Conservation (phyloP, 1,140 invertebrate species). For the Drosophila mayri region DNA sequence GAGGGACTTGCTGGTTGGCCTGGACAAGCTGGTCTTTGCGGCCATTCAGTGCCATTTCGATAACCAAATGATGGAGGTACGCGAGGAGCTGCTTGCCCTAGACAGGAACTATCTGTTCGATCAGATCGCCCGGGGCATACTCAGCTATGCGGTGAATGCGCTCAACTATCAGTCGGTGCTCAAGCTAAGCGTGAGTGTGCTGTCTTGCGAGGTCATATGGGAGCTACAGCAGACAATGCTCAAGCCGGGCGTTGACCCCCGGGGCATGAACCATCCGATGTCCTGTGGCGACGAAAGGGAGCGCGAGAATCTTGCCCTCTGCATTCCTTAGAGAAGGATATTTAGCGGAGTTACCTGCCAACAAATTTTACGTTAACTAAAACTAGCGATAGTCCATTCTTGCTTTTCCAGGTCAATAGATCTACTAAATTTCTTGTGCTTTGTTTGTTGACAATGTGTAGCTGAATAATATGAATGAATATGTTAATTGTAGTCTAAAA, state of each 20-base stretch:
- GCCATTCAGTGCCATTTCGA: slow-evolving; percentile 79
- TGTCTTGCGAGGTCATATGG: slow-evolving; percentile 68
- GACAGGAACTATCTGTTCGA: slow-evolving; percentile 64
- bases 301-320: slow-evolving; percentile 49
- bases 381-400: neutral
- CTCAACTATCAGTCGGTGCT: slow-evolving; percentile 68
- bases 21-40: slow-evolving; percentile 74
- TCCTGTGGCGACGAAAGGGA: slow-evolving; percentile 65
- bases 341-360: neutral
- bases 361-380: neutral
- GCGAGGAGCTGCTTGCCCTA: slow-evolving; percentile 69
- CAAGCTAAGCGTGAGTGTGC: slow-evolving; percentile 64
- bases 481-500: neutral
- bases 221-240: slow-evolving; percentile 69
- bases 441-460: neutral
- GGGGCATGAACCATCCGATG: slow-evolving; percentile 53
- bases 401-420: neutral
- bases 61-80: slow-evolving; percentile 76
- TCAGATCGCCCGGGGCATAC: slow-evolving; percentile 67
- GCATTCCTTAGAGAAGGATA: slow-evolving; percentile 24
- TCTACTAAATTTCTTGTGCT: neutral
- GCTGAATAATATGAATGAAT: neutral
- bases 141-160: slow-evolving; percentile 66
- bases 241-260: slow-evolving; percentile 62
- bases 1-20: slow-evolving; percentile 69